A percentile compares a stretch with the other conserved stretches of the same genome.
phyloP scores from a whole-genome alignment of 2,113 vertebrate species.

The Mesembrinibis cayennensis region DNA sequence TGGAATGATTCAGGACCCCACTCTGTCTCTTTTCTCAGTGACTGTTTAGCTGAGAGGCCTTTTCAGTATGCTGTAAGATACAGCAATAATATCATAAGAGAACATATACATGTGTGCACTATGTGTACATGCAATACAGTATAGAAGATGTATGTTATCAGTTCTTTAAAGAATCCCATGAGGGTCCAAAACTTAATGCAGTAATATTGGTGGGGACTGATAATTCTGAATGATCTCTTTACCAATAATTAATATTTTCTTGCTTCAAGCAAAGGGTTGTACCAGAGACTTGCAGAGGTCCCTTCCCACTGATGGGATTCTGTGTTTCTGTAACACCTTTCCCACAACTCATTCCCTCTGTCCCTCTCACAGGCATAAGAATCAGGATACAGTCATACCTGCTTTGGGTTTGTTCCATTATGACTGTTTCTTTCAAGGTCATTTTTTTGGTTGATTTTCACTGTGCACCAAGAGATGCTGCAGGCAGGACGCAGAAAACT shows the following conservation, averaged over 20 bases:
- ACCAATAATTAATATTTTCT: too few species aligned
- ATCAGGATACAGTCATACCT: not conserved
- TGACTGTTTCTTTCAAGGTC: not conserved
- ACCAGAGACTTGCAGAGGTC: not conserved
- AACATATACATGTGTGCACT: not conserved
- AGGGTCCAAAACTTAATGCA: not conserved
- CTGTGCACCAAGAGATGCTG: not conserved
- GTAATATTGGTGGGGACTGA: not conserved
- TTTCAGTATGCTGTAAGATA: not conserved
- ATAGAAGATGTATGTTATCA: not conserved
- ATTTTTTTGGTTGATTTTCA: not conserved
- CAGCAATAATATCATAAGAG: not conserved
- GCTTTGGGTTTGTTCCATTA: not conserved
- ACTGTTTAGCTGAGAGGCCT: not conserved
- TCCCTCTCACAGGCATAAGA: not conserved
- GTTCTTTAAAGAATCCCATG: not conserved
- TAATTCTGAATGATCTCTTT: too few species aligned
- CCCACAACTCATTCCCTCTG: not conserved
- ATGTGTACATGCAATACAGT: too few species aligned
- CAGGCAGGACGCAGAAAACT: not conserved
- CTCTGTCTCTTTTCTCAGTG: not conserved
- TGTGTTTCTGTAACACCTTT: not conserved
- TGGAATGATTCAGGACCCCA: not conserved
- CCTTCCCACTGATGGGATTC: not conserved
- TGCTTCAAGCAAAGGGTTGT: not conserved